Evolutionary conservation across 2,797 vertebrate genomes (phyloP).

Genomic region (Danio aesculapii): DNA sequence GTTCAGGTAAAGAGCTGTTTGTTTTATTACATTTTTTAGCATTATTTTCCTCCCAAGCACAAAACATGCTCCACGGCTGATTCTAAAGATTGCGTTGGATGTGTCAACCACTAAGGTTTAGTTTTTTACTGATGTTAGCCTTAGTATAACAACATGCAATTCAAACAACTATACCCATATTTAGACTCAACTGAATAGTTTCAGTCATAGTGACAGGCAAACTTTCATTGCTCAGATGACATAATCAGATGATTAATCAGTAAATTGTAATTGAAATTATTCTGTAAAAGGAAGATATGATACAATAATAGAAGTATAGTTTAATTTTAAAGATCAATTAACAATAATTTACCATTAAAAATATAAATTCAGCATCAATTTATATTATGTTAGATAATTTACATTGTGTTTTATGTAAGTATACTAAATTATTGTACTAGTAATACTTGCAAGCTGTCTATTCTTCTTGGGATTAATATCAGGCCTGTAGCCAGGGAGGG

Average conservation of each 20-base stretch:
- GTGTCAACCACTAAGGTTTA: neutral
- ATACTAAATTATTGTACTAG: neutral
- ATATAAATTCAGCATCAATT: too few relatives aligned
- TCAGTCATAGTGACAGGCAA: neutral
- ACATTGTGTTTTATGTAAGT: neutral
- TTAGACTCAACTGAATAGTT: neutral
- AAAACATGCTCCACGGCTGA: neutral
- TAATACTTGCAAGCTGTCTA: neutral
- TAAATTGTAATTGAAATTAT: too few relatives aligned
- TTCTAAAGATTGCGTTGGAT: neutral
- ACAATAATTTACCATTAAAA: too few relatives aligned
- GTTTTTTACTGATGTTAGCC: neutral
- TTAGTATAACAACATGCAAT: neutral
- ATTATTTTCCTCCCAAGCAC: neutral
- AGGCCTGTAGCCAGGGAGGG: too few relatives aligned
- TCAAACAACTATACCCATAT: neutral
- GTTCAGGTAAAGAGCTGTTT: slow-evolving; percentile 84
- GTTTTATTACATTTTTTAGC: neutral
- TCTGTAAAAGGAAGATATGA: neutral
- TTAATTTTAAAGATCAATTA: too few relatives aligned
- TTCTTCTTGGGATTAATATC: neutral
- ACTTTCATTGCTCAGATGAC: neutral
- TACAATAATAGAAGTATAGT: neutral
- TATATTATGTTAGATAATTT: too few relatives aligned
- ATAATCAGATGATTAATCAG: too few relatives aligned